Evolutionary conservation across 2,797 vertebrate species (phyloP), one percentile per base, ranked within the genome.

Genomic region (Scleropages formosus): DNA sequence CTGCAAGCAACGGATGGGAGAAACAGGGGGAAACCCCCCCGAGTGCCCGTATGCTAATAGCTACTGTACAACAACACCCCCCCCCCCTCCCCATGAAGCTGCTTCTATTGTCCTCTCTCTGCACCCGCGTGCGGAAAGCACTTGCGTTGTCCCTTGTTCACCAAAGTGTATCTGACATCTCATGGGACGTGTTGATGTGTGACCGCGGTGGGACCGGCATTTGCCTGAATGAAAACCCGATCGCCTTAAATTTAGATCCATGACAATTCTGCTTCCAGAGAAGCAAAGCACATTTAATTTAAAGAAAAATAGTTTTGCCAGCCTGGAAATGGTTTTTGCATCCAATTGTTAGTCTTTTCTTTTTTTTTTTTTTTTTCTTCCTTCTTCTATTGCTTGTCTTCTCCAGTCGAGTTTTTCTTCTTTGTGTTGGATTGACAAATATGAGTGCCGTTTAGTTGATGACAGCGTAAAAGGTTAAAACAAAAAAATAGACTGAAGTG

Each of bases 11-110:
- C 83, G 82, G 78, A 71, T 82, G 88, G 90, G 87, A 86, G 77
- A 89, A 85, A 82, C 75, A 51, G 65, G 79, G 89, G 92, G 90
- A 90, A 77, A 79, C 82, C 84, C 89, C 91, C 90, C 81, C 77
- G 2, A 62, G 20, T 73, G 72, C 75, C 63, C 62, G 66, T 12
- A 69, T 75, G 56, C 47, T 78, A 61, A 78, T 77, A 76, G 72
- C n/a, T 80, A 82, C 69, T 58, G 49, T 71, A 78, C 49, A 51
- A 6, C 27, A 72, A n/a, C n/a, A n/a, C n/a, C n/a, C n/a, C n/a
- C n/a, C n/a, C n/a, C n/a, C n/a, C n/a, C 56, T 20, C 75, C 79
- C 31, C 44, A 60, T 16, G 72, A 20, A 60, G 61, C 71, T 60
- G 27, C 26, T 72, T 72, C 18, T 58, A 60, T 26, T 72, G 71